A percentile compares a stretch with the other conserved stretches of the same genome.
phyloP scores from a whole-genome alignment of 2,113 vertebrate genomes.

The Aphelocoma coerulescens region DNA sequence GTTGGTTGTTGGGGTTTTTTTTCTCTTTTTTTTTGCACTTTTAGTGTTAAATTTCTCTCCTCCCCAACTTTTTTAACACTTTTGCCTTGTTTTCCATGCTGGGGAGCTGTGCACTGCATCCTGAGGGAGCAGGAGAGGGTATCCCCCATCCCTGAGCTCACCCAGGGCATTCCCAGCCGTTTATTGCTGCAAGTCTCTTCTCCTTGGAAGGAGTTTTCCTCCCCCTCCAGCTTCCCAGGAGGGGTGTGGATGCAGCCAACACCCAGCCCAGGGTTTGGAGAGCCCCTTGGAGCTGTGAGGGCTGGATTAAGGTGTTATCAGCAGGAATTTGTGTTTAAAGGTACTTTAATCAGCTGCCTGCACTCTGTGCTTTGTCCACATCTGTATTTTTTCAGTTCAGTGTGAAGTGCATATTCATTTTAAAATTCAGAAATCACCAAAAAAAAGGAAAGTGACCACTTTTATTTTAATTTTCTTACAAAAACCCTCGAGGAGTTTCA shows the following conservation, averaged over 20 bases:
- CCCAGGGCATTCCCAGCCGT: background rate
- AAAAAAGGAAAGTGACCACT: background rate
- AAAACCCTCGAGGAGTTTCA: background rate
- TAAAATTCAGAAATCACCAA: background rate
- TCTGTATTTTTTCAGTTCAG: background rate
- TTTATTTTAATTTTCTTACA: background rate
- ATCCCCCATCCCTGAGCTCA: background rate
- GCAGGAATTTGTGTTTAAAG: background rate
- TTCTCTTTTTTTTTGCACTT: background rate
- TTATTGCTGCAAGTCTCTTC: background rate
- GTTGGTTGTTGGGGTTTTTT: accelerated
- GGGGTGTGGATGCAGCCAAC: background rate
- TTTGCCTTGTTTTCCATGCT: background rate
- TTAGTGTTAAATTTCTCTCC: background rate
- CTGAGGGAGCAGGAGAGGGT: accelerated
- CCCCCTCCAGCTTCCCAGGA: background rate
- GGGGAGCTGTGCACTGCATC: accelerated
- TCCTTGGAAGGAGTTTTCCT: background rate
- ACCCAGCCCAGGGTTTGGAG: background rate
- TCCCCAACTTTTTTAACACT: background rate
- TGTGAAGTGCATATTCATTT: background rate
- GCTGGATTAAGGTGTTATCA: background rate
- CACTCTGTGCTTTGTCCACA: background rate
- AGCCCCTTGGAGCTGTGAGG: background rate
- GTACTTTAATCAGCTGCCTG: background rate